A percentile compares a stretch with the other conserved stretches of the same genome.
Conservation (phyloP, 2,888 invertebrate genomes). For the Drosophila algonquin region DNA sequence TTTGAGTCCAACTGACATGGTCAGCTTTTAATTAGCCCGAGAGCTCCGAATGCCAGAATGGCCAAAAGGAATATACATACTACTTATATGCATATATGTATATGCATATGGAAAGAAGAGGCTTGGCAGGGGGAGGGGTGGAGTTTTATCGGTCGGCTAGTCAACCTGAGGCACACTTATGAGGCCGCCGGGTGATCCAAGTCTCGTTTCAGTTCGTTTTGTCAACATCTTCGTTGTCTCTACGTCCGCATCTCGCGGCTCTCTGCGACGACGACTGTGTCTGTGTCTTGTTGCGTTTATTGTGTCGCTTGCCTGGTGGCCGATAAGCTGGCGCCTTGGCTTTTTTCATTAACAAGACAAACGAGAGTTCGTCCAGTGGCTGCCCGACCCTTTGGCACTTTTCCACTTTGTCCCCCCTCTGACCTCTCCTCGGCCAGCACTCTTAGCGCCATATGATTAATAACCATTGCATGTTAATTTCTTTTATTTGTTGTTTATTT, state of each 20-base stretch:
- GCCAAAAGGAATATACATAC: slow-evolving; percentile 10
- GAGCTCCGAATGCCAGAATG: slow-evolving; percentile 25
- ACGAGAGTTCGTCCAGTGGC: slow-evolving; percentile 55
- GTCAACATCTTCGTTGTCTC: slow-evolving; percentile 59
- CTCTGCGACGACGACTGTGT: slow-evolving; percentile 1
- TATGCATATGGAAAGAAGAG: slow-evolving; percentile 8
- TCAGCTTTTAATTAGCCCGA: slow-evolving; percentile 72
- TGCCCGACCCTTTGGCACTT: slow-evolving; percentile 26
- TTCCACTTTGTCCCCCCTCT: background rate
- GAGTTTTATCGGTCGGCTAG: slow-evolving; percentile 17
- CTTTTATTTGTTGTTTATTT: slow-evolving; percentile 18
- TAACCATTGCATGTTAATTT: slow-evolving; percentile 71
- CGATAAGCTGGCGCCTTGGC: slow-evolving; percentile 83
- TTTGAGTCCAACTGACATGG: slow-evolving; percentile 73
- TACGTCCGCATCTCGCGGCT: slow-evolving; percentile 21
- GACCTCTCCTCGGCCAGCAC: slow-evolving; percentile 8
- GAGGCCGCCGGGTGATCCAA: slow-evolving; percentile 38
- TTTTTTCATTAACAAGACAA: slow-evolving; percentile 79
- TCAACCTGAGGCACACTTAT: slow-evolving; percentile 60
- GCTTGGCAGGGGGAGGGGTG: too few species aligned
- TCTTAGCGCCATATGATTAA: slow-evolving; percentile 69
- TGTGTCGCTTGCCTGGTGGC: slow-evolving; percentile 65
- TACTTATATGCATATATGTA: background rate
- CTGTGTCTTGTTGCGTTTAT: slow-evolving; percentile 56
- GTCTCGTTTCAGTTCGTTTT: slow-evolving; percentile 57